phyloP scores from a whole-genome alignment of 37 sponge, comb jelly and placozoan species.

The Cliona cf. orientalis region DNA sequence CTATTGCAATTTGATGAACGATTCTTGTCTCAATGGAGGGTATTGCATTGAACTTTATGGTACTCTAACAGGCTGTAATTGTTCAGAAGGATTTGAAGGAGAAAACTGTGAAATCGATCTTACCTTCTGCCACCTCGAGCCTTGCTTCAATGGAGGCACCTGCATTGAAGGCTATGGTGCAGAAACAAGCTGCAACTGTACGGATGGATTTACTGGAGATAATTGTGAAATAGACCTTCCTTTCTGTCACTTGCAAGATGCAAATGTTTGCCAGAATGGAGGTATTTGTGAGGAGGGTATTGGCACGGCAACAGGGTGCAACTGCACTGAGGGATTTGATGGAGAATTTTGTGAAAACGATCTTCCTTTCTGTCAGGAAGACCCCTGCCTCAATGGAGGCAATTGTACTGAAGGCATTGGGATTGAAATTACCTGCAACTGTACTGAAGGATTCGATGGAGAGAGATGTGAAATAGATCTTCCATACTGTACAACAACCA shows the following conservation, averaged over 20 bases:
- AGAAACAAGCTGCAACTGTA: conserved; percentile 35
- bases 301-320: conserved; percentile 20
- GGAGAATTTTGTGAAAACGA: conserved; percentile 45
- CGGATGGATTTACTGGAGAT: conserved; percentile 37
- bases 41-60: conserved; percentile 38
- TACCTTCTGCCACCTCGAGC: background rate
- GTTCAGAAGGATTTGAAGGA: conserved; percentile 23
- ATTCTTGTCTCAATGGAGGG: conserved; percentile 49
- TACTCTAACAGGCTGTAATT: conserved; percentile 21
- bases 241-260: background rate
- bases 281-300: conserved; percentile 30
- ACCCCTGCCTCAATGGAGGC: conserved; percentile 69
- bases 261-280: conserved; percentile 18
- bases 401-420: conserved; percentile 58
- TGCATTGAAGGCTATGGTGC: conserved; percentile 55
- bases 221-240: conserved; percentile 31
- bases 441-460: conserved; percentile 60
- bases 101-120: conserved; percentile 16
- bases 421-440: conserved; percentile 19
- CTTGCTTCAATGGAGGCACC: conserved; percentile 74
- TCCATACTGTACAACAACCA: background rate
- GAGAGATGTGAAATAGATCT: conserved; percentile 47
- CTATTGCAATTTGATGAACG: background rate
- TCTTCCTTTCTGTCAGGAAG: conserved; percentile 18
- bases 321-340: conserved; percentile 46